A percentile compares a stretch with the other conserved stretches of the same genome.
Conservation (phyloP, 2,113 vertebrate species). For the Macquaria australasica region DNA sequence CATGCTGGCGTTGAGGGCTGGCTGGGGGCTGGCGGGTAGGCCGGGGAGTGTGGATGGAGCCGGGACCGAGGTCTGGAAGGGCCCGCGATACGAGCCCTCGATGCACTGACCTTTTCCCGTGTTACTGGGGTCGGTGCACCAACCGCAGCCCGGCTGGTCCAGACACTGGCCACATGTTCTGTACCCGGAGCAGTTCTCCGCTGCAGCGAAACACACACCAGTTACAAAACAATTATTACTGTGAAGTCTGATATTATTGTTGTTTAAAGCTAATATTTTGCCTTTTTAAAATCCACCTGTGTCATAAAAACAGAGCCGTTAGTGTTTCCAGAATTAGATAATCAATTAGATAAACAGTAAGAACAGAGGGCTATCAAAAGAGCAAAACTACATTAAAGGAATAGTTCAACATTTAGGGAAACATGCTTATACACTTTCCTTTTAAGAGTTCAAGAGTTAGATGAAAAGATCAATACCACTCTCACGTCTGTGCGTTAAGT, state of each 20-base stretch:
- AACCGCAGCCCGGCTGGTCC: slow-evolving; percentile 96
- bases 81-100: slow-evolving; percentile 92
- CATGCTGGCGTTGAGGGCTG: slow-evolving; percentile 92
- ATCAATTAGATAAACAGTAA: neutral
- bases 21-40: slow-evolving; percentile 87
- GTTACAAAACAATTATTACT: neutral
- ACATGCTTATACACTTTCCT: neutral
- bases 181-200: slow-evolving; percentile 98
- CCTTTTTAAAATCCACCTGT: neutral
- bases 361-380: neutral
- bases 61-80: slow-evolving; percentile 87
- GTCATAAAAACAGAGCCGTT: neutral
- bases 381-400: neutral
- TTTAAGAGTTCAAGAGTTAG: neutral
- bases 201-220: slow-evolving; percentile 73
- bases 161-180: slow-evolving; percentile 93
- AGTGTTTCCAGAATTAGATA: neutral
- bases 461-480: neutral
- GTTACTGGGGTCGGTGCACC: slow-evolving; percentile 97
- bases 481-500: no score
- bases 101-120: slow-evolving; percentile 95
- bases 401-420: no score
- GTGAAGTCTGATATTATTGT: neutral
- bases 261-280: neutral
- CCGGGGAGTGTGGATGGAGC: slow-evolving; percentile 85